Percentiles rank a stretch among this genome's conserved stretches.
phyloP scores from a whole-genome alignment of 2,797 vertebrate genomes.

The Danio tinwini region DNA sequence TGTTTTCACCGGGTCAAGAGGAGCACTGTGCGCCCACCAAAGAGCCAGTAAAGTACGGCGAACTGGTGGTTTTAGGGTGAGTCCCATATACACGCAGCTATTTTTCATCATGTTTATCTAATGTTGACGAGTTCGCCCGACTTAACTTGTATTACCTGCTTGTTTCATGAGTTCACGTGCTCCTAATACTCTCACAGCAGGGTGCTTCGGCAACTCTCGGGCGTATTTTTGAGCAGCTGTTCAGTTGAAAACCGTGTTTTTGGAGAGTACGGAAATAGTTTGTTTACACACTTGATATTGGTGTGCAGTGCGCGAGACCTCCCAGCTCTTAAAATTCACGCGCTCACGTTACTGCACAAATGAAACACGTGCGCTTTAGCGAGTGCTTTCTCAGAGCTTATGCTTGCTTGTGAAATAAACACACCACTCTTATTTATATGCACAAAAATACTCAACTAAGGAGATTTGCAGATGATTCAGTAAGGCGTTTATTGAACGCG shows the following conservation, averaged over 20 bases:
- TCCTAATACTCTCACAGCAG: no score
- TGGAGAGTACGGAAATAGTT: conserved; percentile 36
- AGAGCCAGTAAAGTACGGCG: conserved; percentile 95
- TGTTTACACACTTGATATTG: conserved; percentile 55
- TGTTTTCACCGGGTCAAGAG: conserved; percentile 94
- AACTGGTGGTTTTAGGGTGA: conserved; percentile 96
- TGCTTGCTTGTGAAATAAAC: not conserved
- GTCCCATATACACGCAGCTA: conserved; percentile 59
- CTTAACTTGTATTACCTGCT: not conserved
- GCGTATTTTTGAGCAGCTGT: not conserved
- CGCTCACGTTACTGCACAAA: conserved; percentile 74
- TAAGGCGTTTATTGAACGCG: not conserved
- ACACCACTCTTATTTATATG: not conserved
- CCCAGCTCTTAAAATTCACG: conserved; percentile 53
- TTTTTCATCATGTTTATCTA: not conserved
- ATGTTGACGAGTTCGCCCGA: conserved; percentile 6
- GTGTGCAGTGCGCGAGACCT: conserved; percentile 30
- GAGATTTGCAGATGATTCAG: no score
- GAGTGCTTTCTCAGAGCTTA: not conserved
- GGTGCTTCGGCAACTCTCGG: not conserved
- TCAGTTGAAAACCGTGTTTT: not conserved
- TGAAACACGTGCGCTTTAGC: conserved; percentile 70
- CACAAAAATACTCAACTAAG: not conserved
- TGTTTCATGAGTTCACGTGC: not conserved
- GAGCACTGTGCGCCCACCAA: conserved; percentile 91